These are phyloP conservation scores for Megamerina dolium DNA, from an alignment of 2,888 invertebrate species.

Conservation along the genomic window DNA sequence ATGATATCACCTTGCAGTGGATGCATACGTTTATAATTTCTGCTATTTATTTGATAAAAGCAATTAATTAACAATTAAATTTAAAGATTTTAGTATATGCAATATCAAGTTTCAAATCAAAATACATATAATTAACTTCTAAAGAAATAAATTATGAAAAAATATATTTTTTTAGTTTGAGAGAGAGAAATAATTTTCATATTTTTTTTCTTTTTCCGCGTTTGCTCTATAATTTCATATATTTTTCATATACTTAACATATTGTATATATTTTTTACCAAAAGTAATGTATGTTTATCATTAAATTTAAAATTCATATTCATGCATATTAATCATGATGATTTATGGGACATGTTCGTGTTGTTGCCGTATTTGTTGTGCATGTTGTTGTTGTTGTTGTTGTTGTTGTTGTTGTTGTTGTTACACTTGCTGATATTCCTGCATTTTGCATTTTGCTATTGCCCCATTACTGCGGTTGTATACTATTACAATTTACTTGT, in stretches of 20 bases:
- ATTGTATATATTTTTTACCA: not conserved
- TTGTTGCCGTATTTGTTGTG: slow-evolving; percentile 10
- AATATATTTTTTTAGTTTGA: too few species aligned
- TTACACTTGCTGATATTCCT: slow-evolving; percentile 6
- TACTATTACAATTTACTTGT: too few species aligned
- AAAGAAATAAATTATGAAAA: too few species aligned
- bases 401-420: slow-evolving; percentile 12
- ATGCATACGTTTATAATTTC: too few species aligned
- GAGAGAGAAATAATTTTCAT: not conserved
- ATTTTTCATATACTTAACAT: not conserved
- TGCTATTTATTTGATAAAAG: too few species aligned
- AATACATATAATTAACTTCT: too few species aligned
- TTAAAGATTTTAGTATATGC: too few species aligned
- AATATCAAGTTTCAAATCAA: too few species aligned
- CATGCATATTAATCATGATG: slow-evolving; percentile 33
- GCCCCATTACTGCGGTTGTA: slow-evolving; percentile 7
- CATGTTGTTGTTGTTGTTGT: slow-evolving; percentile 16
- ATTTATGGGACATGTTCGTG: slow-evolving; percentile 21
- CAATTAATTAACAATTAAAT: too few species aligned
- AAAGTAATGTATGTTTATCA: slow-evolving; percentile 6
- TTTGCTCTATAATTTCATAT: not conserved
- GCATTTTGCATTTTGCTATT: too few species aligned
- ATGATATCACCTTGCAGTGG: too few species aligned
- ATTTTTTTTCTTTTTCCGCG: not conserved
- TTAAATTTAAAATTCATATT: slow-evolving; percentile 21